Conservation (phyloP, 1,140 invertebrate species). For the Drosophila aff. region DNA sequence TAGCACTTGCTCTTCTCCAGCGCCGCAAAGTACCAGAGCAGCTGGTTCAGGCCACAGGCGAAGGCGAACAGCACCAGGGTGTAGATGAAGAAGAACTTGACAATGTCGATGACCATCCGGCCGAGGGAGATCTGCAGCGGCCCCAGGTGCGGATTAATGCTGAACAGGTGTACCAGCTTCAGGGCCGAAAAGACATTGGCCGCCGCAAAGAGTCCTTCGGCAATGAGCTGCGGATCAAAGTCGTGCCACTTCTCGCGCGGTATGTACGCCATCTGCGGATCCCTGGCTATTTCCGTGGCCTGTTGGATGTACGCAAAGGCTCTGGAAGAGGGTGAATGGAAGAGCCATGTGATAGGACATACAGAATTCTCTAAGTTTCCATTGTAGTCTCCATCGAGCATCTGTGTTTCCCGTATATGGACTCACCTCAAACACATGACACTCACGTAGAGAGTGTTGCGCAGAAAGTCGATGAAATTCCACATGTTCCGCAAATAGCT, state of each 20-base stretch:
- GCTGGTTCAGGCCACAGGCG: conserved; percentile 93
- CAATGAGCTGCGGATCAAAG: conserved; percentile 97
- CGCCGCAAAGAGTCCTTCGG: conserved; percentile 97
- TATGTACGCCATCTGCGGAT: conserved; percentile 89
- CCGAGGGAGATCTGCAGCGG: conserved; percentile 94
- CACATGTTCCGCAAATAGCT: conserved; percentile 96
- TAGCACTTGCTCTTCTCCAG: conserved; percentile 92
- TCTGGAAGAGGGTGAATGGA: conserved; percentile 25
- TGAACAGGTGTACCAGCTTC: conserved; percentile 95
- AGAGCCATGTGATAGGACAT: not conserved
- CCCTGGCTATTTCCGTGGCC: conserved; percentile 87
- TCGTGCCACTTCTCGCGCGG: conserved; percentile 95
- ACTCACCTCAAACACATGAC: conserved; percentile 90
- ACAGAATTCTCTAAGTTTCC: not conserved
- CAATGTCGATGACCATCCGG: conserved; percentile 94
- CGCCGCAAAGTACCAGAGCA: conserved; percentile 96
- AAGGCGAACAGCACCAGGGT: conserved; percentile 93
- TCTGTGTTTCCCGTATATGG: not conserved
- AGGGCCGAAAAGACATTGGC: conserved; percentile 95
- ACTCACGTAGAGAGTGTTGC: conserved; percentile 93
- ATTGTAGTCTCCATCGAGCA: not conserved
- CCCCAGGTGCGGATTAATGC: conserved; percentile 95
- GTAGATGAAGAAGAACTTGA: conserved; percentile 95
- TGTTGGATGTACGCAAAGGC: conserved; percentile 92
- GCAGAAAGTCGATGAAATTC: conserved; percentile 98